Evolutionary conservation across 2,888 invertebrate genomes (phyloP).

Genomic region (Dasysyrphus tricinctus): DNA sequence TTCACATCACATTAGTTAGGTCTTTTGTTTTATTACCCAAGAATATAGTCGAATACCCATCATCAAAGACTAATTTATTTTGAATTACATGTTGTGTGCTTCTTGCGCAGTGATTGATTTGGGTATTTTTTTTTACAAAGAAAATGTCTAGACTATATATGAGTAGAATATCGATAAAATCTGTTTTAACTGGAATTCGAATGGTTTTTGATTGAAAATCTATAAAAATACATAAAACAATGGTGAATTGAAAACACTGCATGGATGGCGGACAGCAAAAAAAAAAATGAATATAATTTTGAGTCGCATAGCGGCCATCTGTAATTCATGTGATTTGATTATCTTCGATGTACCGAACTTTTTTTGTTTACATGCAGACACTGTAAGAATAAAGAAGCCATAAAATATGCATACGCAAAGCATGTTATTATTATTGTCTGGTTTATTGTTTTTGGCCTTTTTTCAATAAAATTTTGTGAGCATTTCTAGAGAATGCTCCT

Average conservation of each 20-base stretch:
- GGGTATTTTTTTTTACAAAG: not conserved
- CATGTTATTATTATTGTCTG: not conserved
- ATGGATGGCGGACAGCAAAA: not conserved
- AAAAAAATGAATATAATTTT: not conserved
- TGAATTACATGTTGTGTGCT: not conserved
- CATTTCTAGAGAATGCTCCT: not conserved
- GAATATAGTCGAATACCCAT: not conserved
- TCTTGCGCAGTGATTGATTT: not conserved
- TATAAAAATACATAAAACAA: not conserved
- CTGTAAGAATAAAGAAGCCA: not conserved
- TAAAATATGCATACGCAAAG: not conserved
- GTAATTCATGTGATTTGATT: constrained; percentile 2
- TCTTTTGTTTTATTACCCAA: not conserved
- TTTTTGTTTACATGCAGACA: no score
- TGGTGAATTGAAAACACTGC: not conserved
- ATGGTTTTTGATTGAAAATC: not conserved
- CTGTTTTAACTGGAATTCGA: not conserved
- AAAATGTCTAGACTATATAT: constrained; percentile 4
- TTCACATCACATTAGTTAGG: not conserved
- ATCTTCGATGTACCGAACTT: not conserved
- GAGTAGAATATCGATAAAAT: not conserved
- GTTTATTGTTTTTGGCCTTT: constrained; percentile 8
- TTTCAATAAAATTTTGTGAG: not conserved
- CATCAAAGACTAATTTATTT: not conserved
- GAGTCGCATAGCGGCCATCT: not conserved